These are phyloP conservation scores for Tenebrosternarchus preto DNA, from an alignment of 2,113 vertebrate genomes.

Conservation along the genomic window DNA sequence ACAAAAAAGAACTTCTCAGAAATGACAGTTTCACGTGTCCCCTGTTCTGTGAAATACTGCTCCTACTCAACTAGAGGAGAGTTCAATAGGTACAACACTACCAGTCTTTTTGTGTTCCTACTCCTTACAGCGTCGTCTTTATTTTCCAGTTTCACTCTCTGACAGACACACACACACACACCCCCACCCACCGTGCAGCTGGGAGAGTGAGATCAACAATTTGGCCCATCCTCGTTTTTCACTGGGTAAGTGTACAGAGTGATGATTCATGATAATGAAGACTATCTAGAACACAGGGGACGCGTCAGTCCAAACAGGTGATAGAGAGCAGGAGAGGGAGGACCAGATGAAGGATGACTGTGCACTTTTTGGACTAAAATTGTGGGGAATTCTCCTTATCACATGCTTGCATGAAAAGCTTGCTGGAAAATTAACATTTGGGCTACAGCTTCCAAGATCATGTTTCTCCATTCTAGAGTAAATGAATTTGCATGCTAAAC, in stretches of 20 bases:
- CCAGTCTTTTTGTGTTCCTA: constrained; percentile 24
- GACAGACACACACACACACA: neutral
- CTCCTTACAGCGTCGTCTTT: constrained; percentile 13
- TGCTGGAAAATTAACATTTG: too few relatives aligned
- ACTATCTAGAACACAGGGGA: constrained; percentile 57
- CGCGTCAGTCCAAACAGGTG: constrained; percentile 64
- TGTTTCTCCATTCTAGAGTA: neutral
- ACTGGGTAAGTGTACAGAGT: neutral
- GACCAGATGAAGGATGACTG: constrained; percentile 33
- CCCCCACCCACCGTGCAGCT: constrained; percentile 5
- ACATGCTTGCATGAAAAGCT: neutral
- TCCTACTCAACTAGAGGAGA: constrained; percentile 37
- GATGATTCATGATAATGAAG: constrained; percentile 56
- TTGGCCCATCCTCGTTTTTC: constrained; percentile 1
- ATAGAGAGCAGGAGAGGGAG: constrained; percentile 52
- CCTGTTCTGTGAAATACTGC: constrained; percentile 40
- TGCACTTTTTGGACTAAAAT: constrained; percentile 10
- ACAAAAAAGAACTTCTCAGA: constrained; percentile 53
- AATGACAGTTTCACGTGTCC: constrained; percentile 44
- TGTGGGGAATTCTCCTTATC: constrained; percentile 12
- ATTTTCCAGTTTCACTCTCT: neutral
- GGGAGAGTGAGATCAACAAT: constrained; percentile 13
- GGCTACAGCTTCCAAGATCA: neutral
- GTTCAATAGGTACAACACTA: constrained; percentile 32
- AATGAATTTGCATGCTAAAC: neutral